phyloP scores from a whole-genome alignment of 2,888 invertebrate species.

The Laothoe populi region DNA sequence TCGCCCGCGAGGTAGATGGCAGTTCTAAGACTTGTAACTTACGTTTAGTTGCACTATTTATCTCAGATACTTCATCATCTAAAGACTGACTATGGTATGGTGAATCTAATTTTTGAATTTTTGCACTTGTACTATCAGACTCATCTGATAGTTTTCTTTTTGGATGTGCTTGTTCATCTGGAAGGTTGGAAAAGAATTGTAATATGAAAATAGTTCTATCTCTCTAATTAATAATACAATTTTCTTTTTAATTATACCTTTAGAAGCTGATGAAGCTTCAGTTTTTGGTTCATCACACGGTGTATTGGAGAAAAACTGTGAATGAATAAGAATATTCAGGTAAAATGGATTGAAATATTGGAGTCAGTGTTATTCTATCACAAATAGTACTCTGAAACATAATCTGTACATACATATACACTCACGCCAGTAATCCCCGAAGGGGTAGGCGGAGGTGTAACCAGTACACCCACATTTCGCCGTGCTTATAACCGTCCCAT shows the following conservation, averaged over 20 bases:
- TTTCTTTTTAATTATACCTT: no score
- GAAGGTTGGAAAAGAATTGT: conserved; percentile 34
- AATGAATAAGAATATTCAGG: conserved; percentile 23
- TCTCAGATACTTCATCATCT: conserved; percentile 71
- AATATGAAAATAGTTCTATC: no score
- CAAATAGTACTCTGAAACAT: no score
- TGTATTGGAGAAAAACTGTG: conserved; percentile 15
- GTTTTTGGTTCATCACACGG: background rate
- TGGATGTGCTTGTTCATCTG: conserved; percentile 54
- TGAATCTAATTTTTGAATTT: conserved; percentile 68
- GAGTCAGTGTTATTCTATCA: no score
- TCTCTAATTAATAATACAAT: no score
- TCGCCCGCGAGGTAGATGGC: conserved; percentile 65
- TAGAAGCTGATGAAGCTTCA: conserved; percentile 35
- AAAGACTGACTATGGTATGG: conserved; percentile 60
- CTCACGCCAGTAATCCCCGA: no score
- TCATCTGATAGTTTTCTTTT: conserved; percentile 73
- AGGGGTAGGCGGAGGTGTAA: no score
- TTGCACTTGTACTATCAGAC: conserved; percentile 53
- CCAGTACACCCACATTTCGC: no score
- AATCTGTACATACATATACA: no score
- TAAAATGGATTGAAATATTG: no score
- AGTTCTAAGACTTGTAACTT: conserved; percentile 53
- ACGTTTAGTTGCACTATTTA: conserved; percentile 56
- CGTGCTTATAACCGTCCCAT: no score